These are phyloP conservation scores for Punctoribates punctum DNA, from an alignment of 2,888 invertebrate species.

Conservation along the genomic window DNA sequence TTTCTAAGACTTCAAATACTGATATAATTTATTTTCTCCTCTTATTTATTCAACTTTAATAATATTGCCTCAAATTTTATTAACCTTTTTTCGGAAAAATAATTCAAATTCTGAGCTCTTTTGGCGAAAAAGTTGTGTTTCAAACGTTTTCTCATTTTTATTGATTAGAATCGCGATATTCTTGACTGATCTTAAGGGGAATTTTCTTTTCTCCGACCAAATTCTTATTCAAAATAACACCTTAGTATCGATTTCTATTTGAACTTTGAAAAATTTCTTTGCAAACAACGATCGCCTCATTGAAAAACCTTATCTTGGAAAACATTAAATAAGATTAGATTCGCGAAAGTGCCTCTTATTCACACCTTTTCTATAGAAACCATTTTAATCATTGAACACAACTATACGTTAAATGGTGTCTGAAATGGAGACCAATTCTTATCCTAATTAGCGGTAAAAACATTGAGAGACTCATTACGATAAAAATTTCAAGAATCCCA, in stretches of 20 bases:
- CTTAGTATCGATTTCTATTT: background rate
- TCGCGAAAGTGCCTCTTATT: background rate
- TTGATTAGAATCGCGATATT: conserved; percentile 3
- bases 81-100: too few species aligned
- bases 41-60: too few species aligned
- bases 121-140: background rate
- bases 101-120: background rate
- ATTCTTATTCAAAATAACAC: background rate
- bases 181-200: background rate
- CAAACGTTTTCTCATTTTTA: background rate
- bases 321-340: background rate
- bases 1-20: too few species aligned
- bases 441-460: too few species aligned
- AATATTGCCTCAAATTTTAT: too few species aligned
- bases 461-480: too few species aligned
- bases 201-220: background rate
- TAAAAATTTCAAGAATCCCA: too few species aligned
- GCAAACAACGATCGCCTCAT: too few species aligned
- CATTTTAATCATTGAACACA: background rate
- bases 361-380: background rate
- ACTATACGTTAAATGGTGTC: too few species aligned
- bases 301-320: background rate
- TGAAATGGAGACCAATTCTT: too few species aligned
- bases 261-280: background rate
- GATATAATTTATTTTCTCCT: too few species aligned